Percentiles rank a stretch among this genome's conserved stretches.
phyloP scores from a whole-genome alignment of 2,797 vertebrate species.

The Coranthus polyacanthus region DNA sequence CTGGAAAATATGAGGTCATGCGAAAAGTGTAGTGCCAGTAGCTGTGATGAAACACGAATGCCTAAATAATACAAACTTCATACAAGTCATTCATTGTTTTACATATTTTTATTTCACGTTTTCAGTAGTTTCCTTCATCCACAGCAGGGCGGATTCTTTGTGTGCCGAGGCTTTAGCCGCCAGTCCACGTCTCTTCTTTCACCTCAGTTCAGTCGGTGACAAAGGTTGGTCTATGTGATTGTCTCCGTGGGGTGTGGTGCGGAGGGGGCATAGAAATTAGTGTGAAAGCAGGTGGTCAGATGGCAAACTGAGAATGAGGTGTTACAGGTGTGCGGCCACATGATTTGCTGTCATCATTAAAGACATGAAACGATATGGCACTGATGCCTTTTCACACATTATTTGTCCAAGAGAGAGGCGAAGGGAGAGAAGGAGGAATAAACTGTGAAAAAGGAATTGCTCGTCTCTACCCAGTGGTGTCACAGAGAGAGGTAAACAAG shows the following conservation, averaged over 20 bases:
- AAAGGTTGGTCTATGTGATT: conserved; percentile 10
- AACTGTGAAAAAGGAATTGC: conserved; percentile 41
- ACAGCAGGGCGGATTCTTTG: background rate
- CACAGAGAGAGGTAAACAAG: conserved; percentile 17
- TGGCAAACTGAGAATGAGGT: conserved; percentile 73
- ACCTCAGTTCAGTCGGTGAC: conserved; percentile 20
- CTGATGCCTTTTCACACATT: conserved; percentile 29
- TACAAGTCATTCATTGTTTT: background rate
- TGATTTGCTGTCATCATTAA: conserved; percentile 56
- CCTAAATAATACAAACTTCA: too few relatives aligned
- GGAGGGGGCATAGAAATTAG: conserved; percentile 26
- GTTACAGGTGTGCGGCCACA: conserved; percentile 53
- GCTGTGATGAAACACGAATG: too few relatives aligned
- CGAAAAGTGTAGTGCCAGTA: too few relatives aligned
- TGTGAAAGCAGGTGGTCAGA: conserved; percentile 76
- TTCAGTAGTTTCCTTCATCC: conserved; percentile 2
- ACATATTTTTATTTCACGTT: background rate
- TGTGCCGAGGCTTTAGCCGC: conserved; percentile 4
- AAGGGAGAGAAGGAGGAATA: conserved; percentile 7
- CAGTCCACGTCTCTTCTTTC: background rate
- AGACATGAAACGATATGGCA: conserved; percentile 5
- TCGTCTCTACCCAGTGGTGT: conserved; percentile 6
- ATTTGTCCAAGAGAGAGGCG: conserved; percentile 8
- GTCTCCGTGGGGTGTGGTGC: conserved; percentile 8
- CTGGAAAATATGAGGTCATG: conserved; percentile 8